phyloP scores from a whole-genome alignment of 2,797 vertebrate species.

The Sciurus vulgaris region DNA sequence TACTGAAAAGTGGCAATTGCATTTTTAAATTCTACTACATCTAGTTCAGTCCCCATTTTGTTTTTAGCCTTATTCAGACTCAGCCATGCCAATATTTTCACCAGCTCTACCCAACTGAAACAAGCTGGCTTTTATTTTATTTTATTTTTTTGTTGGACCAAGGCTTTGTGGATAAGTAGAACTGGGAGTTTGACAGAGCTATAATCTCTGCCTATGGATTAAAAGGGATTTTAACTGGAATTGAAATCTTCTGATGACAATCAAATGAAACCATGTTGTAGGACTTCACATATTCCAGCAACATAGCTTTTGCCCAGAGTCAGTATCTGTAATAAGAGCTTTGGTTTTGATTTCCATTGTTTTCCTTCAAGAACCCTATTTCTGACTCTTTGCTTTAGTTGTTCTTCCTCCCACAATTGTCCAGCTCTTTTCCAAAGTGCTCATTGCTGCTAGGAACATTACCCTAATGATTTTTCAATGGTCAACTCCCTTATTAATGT shows the following conservation, averaged over 20 bases:
- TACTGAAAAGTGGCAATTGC: not conserved
- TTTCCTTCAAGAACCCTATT: not conserved
- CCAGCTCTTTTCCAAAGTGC: not conserved
- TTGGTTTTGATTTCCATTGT: not conserved
- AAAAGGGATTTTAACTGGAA: conserved; percentile 49
- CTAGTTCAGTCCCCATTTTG: not conserved
- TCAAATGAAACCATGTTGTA: not conserved
- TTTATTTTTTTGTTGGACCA: not conserved
- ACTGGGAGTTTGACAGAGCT: conserved; percentile 32
- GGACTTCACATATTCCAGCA: not conserved
- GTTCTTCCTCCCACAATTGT: not conserved
- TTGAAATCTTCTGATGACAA: conserved; percentile 14
- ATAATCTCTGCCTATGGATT: not conserved
- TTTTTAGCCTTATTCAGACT: not conserved
- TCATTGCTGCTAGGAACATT: not conserved
- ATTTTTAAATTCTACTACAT: not conserved
- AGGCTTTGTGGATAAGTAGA: conserved; percentile 34
- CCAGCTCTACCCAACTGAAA: not conserved
- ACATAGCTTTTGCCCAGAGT: conserved; percentile 1
- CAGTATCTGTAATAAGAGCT: not conserved
- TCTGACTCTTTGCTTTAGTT: conserved; percentile 38
- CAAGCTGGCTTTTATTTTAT: conserved; percentile 37
- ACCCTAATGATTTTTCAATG: not conserved
- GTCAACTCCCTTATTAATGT: not conserved
- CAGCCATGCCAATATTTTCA: not conserved